Percentiles rank a stretch among this genome's conserved stretches.
These are phyloP conservation scores for Coptotermes formosanus DNA, from an alignment of 1,140 invertebrate species.

Conservation along the genomic window DNA sequence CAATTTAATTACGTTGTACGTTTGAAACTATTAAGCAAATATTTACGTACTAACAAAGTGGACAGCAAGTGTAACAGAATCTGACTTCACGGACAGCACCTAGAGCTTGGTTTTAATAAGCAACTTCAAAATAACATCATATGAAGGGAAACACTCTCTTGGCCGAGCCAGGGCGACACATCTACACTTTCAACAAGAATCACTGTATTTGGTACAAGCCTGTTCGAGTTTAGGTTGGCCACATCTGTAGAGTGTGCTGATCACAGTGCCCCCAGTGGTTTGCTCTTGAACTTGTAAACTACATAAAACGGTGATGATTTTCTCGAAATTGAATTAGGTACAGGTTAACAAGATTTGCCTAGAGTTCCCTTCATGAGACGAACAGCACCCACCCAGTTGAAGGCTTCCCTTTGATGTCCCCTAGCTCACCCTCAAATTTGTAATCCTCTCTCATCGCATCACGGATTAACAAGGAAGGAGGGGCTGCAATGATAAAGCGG, in stretches of 20 bases:
- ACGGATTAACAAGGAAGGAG: background rate
- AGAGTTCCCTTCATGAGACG: background rate
- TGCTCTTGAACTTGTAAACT: conserved; percentile 3
- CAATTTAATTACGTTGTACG: too few species aligned
- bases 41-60: too few species aligned
- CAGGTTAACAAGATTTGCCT: conserved; percentile 3
- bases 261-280: background rate
- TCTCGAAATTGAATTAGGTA: conserved; percentile 17
- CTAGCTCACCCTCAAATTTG: background rate
- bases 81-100: too few species aligned
- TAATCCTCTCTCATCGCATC: background rate
- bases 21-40: too few species aligned
- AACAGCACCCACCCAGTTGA: background rate
- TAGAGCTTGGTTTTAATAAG: too few species aligned
- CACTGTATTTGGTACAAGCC: too few species aligned
- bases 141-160: too few species aligned
- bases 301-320: conserved; percentile 8
- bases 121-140: too few species aligned
- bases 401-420: conserved; percentile 7
- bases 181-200: too few species aligned
- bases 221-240: background rate
- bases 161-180: too few species aligned
- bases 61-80: too few species aligned
- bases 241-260: background rate
- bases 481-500: background rate